Evolutionary conservation across 2,888 invertebrate species (phyloP).

Genomic region (Leptothorax acervorum): DNA sequence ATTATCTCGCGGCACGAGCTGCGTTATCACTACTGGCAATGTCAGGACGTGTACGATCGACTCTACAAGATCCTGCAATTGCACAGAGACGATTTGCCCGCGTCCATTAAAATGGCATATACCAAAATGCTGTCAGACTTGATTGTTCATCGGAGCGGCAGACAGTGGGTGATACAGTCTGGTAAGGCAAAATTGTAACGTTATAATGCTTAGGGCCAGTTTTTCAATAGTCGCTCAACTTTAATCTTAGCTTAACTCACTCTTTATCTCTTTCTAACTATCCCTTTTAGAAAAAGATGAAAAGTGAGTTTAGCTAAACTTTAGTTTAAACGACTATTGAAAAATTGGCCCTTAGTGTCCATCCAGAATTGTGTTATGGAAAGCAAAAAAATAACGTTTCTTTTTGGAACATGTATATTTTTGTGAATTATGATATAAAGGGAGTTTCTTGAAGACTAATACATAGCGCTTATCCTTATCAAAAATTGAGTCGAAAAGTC

Average conservation of each 20-base stretch:
- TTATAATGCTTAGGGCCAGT: not conserved
- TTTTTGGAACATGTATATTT: not conserved
- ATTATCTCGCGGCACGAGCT: constrained; percentile 88
- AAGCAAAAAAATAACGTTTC: not conserved
- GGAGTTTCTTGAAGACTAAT: too few species aligned
- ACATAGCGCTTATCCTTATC: too few species aligned
- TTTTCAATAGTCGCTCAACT: too few species aligned
- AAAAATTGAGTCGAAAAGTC: too few species aligned
- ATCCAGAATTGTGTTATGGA: not conserved
- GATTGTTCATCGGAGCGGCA: constrained; percentile 88
- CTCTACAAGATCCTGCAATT: constrained; percentile 82
- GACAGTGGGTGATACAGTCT: constrained; percentile 87
- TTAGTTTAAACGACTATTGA: too few species aligned
- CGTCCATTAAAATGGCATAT: constrained; percentile 90
- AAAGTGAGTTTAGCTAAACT: too few species aligned
- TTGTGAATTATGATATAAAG: not conserved
- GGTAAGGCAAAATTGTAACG: constrained; percentile 65
- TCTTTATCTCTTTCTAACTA: too few species aligned
- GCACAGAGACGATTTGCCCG: constrained; percentile 84
- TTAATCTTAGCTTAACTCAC: too few species aligned
- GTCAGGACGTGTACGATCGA: constrained; percentile 84
- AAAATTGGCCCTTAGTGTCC: not conserved
- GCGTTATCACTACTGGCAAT: constrained; percentile 87
- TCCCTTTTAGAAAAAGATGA: too few species aligned
- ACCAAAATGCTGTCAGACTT: constrained; percentile 89